A percentile compares a stretch with the other conserved stretches of the same genome.
phyloP scores from a whole-genome alignment of 2,113 vertebrate species.

The Microcebus murinus region DNA sequence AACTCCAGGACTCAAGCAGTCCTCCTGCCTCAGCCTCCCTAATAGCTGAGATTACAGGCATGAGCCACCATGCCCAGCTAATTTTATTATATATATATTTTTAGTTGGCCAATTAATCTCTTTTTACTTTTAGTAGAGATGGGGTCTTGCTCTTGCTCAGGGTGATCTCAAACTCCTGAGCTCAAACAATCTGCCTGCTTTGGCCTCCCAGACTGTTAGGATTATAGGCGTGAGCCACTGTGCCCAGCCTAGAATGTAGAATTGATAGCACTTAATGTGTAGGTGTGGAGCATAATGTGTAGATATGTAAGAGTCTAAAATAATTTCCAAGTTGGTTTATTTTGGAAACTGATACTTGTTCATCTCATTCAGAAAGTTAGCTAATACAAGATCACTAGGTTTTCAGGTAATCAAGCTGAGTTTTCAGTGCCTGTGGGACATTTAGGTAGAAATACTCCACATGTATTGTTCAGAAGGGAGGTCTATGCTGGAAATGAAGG shows the following conservation, averaged over 20 bases:
- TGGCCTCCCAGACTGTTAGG: too few species aligned
- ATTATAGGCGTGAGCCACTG: too few species aligned
- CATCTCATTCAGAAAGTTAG: neutral
- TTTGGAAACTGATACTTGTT: neutral
- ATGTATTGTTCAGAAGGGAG: neutral
- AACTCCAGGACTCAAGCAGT: too few species aligned
- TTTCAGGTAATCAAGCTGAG: slow-evolving; percentile 4
- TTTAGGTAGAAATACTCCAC: neutral
- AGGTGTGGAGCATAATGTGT: neutral
- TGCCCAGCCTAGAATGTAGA: neutral
- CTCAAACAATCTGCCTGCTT: too few species aligned
- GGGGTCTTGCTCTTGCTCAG: too few species aligned
- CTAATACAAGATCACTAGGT: neutral
- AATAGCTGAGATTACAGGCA: too few species aligned
- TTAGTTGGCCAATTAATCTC: too few species aligned
- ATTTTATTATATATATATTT: too few species aligned
- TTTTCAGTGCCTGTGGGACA: neutral
- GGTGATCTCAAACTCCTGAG: too few species aligned
- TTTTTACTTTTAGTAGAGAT: too few species aligned
- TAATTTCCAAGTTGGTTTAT: neutral
- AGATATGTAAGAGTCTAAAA: slow-evolving; percentile 12
- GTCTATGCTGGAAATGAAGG: neutral
- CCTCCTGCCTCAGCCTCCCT: too few species aligned
- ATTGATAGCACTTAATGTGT: neutral
- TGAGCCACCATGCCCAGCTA: too few species aligned